Conservation (phyloP, 2,888 invertebrate genomes). For the Trimorus sp. region DNA sequence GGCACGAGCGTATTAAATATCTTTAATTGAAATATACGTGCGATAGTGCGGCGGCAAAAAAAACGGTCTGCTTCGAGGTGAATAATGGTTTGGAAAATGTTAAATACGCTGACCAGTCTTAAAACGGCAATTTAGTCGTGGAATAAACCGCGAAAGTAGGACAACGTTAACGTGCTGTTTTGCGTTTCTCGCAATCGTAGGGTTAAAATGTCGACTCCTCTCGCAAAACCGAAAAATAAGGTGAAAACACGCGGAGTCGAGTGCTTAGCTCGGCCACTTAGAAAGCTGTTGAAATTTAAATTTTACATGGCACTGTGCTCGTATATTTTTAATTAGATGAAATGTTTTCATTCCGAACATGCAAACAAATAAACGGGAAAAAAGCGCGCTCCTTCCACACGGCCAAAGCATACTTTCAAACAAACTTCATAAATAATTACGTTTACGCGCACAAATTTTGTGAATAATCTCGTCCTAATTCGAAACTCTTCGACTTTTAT, state of each 20-base stretch:
- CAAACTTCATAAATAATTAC: constrained; percentile 37
- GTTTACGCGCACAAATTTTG: constrained; percentile 23
- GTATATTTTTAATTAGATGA: constrained; percentile 57
- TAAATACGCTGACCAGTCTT: background rate
- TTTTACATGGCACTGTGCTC: constrained; percentile 35
- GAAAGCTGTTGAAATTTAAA: constrained; percentile 47
- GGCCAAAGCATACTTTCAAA: constrained; percentile 33
- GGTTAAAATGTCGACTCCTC: constrained; percentile 57
- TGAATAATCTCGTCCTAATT: constrained; percentile 31
- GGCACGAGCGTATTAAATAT: background rate
- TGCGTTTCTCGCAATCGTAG: constrained; percentile 30
- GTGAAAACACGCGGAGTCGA: constrained; percentile 47
- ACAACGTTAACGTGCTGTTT: constrained; percentile 31
- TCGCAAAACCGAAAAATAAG: constrained; percentile 51
- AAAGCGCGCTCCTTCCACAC: background rate
- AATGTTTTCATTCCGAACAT: constrained; percentile 36
- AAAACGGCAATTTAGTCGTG: constrained; percentile 25
- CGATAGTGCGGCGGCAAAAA: no score
- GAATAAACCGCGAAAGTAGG: constrained; percentile 35
- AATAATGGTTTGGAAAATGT: background rate
- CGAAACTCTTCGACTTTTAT: constrained; percentile 30
- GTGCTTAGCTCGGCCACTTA: constrained; percentile 41
- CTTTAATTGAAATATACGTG: no score
- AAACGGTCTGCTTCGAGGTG: background rate
- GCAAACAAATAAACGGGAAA: constrained; percentile 25